These are phyloP conservation scores for Sparus aurata DNA, from an alignment of 2,797 vertebrate species.

Conservation along the genomic window DNA sequence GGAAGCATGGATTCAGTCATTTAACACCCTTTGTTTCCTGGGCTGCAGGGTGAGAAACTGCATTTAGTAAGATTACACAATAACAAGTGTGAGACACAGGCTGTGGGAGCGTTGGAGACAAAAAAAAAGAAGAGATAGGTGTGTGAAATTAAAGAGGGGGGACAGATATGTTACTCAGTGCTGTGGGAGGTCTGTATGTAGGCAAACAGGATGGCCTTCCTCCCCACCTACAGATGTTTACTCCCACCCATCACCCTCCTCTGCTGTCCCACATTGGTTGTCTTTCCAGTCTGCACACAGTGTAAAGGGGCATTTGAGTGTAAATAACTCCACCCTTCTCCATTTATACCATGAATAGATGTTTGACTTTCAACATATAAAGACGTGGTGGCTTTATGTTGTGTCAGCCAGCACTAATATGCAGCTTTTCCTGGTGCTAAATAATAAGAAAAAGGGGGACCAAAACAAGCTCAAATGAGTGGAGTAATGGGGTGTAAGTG, in stretches of 20 bases:
- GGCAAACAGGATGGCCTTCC: slow-evolving; percentile 59
- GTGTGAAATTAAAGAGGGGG: slow-evolving; percentile 3
- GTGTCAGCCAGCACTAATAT: slow-evolving; percentile 37
- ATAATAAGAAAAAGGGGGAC: background rate
- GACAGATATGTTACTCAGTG: slow-evolving; percentile 38
- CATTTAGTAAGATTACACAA: slow-evolving; percentile 49
- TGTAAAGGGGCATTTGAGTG: slow-evolving; percentile 56
- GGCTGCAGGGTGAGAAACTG: slow-evolving; percentile 71
- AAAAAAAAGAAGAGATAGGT: background rate
- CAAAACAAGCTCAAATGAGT: background rate
- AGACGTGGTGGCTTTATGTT: slow-evolving; percentile 54
- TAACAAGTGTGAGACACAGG: background rate
- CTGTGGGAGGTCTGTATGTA: slow-evolving; percentile 28
- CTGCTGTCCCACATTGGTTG: slow-evolving; percentile 63
- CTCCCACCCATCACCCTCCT: slow-evolving; percentile 64
- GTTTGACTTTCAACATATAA: slow-evolving; percentile 39
- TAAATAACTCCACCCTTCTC: slow-evolving; percentile 70
- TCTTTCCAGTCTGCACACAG: slow-evolving; percentile 35
- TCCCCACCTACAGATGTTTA: slow-evolving; percentile 66
- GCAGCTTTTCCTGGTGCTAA: slow-evolving; percentile 5
- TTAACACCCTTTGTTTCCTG: slow-evolving; percentile 73
- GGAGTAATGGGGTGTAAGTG: slow-evolving; percentile 23
- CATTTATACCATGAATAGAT: slow-evolving; percentile 42
- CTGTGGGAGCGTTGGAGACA: slow-evolving; percentile 5
- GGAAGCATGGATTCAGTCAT: slow-evolving; percentile 82